Evolutionary conservation across 2,797 vertebrate genomes (phyloP).

Genomic region (Oceanodroma leucorhoa): DNA sequence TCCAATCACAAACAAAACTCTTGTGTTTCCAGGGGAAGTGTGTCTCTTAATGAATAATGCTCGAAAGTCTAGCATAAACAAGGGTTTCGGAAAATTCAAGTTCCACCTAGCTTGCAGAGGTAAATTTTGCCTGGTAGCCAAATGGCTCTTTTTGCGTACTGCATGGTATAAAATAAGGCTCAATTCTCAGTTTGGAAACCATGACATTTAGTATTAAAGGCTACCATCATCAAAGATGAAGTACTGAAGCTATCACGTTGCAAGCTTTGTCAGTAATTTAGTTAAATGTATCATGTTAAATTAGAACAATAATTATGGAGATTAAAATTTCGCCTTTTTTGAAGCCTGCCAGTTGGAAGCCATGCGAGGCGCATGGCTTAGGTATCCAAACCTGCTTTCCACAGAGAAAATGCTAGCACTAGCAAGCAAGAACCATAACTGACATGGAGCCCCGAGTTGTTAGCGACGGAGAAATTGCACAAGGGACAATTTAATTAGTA

Average conservation of each 20-base stretch:
- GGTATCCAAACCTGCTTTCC: background rate
- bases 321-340: background rate
- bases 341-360: background rate
- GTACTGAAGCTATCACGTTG: background rate
- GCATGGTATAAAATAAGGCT: background rate
- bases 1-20: background rate
- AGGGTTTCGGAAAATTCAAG: background rate
- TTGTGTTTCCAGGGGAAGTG: background rate
- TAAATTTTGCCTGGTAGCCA: background rate
- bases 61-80: background rate
- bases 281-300: background rate
- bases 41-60: background rate
- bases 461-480: background rate
- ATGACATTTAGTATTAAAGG: background rate
- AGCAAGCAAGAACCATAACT: background rate
- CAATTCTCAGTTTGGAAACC: background rate
- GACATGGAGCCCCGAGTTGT: background rate
- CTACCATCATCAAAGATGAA: background rate
- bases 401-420: background rate
- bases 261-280: background rate
- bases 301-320: background rate
- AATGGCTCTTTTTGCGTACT: background rate
- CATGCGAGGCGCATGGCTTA: background rate
- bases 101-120: background rate
- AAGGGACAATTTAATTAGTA: background rate